Conservation (phyloP, 2,113 vertebrate species). For the Columba janthina region DNA sequence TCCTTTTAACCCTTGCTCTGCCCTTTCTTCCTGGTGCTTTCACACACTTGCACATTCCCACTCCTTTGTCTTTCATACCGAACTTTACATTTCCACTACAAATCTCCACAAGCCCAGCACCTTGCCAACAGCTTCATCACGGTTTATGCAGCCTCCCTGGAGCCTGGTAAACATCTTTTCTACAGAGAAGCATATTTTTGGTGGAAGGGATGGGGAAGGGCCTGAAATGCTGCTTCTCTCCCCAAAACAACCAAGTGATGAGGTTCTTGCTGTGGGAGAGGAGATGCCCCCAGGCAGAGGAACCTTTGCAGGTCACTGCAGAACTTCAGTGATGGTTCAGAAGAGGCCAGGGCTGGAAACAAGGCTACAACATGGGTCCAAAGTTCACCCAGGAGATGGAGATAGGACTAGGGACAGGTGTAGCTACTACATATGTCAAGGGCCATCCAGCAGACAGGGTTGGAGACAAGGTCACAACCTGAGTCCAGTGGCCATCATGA, state of each 20-base stretch:
- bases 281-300: not conserved
- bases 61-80: not conserved
- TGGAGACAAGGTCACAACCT: not conserved
- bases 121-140: not conserved
- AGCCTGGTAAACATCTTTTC: not conserved
- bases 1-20: not conserved
- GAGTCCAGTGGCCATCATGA: not conserved
- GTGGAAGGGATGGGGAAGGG: not conserved
- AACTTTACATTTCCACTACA: not conserved
- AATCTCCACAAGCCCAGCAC: not conserved
- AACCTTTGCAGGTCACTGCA: not conserved
- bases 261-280: not conserved
- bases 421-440: not conserved
- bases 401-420: not conserved
- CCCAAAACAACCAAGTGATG: not conserved
- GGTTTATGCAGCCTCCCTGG: not conserved
- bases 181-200: not conserved
- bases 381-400: not conserved
- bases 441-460: not conserved
- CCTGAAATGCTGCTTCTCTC: not conserved
- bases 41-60: not conserved
- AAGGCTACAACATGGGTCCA: fast-evolving
- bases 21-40: not conserved
- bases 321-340: not conserved
- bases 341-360: not conserved